phyloP scores from a whole-genome alignment of 2,888 invertebrate species.

The Drosophila peninsularis region DNA sequence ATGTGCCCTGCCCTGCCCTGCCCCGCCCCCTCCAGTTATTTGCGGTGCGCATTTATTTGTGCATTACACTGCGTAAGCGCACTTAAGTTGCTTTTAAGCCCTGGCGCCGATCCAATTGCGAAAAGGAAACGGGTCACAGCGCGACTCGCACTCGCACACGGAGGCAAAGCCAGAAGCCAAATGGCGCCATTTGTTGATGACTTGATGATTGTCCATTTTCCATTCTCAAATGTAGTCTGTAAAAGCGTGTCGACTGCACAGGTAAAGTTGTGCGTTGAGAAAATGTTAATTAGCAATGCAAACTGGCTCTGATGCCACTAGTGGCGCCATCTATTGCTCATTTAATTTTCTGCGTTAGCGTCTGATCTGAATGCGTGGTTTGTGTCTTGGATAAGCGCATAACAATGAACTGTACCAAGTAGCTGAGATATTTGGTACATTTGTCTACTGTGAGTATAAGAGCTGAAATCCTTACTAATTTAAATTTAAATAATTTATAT shows the following conservation, averaged over 20 bases:
- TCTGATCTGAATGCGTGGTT: slow-evolving; percentile 36
- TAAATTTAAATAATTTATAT: background rate
- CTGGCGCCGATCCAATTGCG: slow-evolving; percentile 81
- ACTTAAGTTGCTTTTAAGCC: slow-evolving; percentile 77
- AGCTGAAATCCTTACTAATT: background rate
- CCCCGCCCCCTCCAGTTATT: slow-evolving; percentile 38
- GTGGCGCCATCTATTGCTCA: slow-evolving; percentile 55
- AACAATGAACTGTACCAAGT: slow-evolving; percentile 1
- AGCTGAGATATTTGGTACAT: slow-evolving; percentile 10
- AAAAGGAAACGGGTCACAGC: slow-evolving; percentile 55
- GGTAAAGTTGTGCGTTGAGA: slow-evolving; percentile 13
- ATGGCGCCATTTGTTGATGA: slow-evolving; percentile 61
- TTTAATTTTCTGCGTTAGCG: background rate
- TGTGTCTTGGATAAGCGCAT: slow-evolving; percentile 28
- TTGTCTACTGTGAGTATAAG: background rate
- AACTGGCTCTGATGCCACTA: background rate
- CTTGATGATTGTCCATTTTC: slow-evolving; percentile 50
- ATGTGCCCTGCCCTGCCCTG: slow-evolving; percentile 8
- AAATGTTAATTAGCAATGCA: slow-evolving; percentile 18
- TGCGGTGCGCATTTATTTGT: slow-evolving; percentile 67
- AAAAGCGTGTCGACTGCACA: slow-evolving; percentile 20
- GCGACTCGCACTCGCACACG: slow-evolving; percentile 19
- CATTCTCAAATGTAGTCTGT: slow-evolving; percentile 9
- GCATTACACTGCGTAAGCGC: slow-evolving; percentile 76
- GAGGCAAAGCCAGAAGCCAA: slow-evolving; percentile 33